Percentiles rank a stretch among this genome's conserved stretches.
Conservation (phyloP, 2,797 vertebrate species). For the Columba guinea region DNA sequence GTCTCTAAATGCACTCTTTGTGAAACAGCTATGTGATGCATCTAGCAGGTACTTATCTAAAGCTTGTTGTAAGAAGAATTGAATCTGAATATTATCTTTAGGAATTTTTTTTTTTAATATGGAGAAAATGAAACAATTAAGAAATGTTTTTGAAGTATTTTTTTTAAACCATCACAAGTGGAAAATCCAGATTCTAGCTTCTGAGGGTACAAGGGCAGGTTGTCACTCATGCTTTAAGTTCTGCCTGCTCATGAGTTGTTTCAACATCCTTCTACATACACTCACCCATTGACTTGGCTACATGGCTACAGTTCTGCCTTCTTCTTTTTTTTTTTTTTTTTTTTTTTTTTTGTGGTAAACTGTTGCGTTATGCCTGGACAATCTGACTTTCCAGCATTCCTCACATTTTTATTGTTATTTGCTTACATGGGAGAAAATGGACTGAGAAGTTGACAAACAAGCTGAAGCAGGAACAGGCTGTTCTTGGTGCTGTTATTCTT, state of each 20-base stretch:
- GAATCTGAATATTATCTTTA: neutral
- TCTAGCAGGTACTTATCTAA: neutral
- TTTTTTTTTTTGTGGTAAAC: neutral
- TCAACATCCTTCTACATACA: neutral
- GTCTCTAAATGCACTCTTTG: neutral
- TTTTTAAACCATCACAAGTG: neutral
- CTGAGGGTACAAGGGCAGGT: no score
- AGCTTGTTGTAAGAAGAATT: neutral
- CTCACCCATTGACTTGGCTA: no score
- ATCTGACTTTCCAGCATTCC: neutral
- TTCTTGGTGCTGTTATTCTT: neutral
- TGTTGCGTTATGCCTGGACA: neutral
- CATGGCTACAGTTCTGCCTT: neutral
- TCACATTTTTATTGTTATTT: neutral
- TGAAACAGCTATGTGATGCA: neutral
- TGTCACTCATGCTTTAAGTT: neutral
- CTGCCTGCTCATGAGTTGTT: neutral
- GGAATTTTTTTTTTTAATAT: neutral
- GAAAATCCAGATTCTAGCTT: neutral
- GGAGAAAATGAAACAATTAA: neutral
- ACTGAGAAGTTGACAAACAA: neutral
- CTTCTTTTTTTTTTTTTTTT: neutral
- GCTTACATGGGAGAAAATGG: neutral
- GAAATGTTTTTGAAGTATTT: neutral
- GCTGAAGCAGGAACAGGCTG: neutral